These are phyloP conservation scores for Gnatocerus cornutus DNA, from an alignment of 2,888 invertebrate genomes.

Conservation along the genomic window DNA sequence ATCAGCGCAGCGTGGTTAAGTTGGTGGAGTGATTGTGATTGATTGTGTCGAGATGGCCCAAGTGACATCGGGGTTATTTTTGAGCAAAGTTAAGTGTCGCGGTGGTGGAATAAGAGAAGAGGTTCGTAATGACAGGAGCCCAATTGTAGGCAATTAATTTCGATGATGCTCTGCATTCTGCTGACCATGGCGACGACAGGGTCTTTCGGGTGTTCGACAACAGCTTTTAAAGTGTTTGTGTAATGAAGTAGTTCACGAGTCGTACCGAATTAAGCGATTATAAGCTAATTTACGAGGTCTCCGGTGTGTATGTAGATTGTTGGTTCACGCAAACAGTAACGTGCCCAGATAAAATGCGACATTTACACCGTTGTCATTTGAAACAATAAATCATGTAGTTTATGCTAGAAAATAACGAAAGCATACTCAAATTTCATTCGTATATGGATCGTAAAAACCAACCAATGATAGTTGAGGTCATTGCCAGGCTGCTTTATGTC, in stretches of 20 bases:
- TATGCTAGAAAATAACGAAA: conserved; percentile 62
- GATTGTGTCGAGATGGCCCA: conserved; percentile 29
- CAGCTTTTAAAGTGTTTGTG: conserved; percentile 49
- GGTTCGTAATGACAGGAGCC: conserved; percentile 36
- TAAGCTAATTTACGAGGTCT: conserved; percentile 58
- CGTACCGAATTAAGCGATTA: conserved; percentile 60
- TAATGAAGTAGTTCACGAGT: conserved; percentile 57
- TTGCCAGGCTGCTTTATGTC: conserved; percentile 53
- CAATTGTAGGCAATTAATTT: conserved; percentile 47
- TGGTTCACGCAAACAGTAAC: conserved; percentile 59
- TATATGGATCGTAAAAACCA: conserved; percentile 55
- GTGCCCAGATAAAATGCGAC: conserved; percentile 59
- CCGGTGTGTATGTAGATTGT: conserved; percentile 58
- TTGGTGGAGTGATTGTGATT: conserved; percentile 39
- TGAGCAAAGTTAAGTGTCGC: conserved; percentile 36
- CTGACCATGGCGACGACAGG: conserved; percentile 21
- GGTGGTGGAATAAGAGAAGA: conserved; percentile 21
- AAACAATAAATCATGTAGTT: conserved; percentile 60
- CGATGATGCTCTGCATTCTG: conserved; percentile 35
- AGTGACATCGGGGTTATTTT: conserved; percentile 34
- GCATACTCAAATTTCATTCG: conserved; percentile 58
- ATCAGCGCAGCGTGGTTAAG: conserved; percentile 29
- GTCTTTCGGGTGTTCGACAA: conserved; percentile 41
- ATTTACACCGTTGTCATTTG: conserved; percentile 60
- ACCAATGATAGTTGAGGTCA: conserved; percentile 55